A percentile compares a stretch with the other conserved stretches of the same genome.
Conservation (phyloP, 1,140 invertebrate genomes). For the Temnothorax nylanderi region DNA sequence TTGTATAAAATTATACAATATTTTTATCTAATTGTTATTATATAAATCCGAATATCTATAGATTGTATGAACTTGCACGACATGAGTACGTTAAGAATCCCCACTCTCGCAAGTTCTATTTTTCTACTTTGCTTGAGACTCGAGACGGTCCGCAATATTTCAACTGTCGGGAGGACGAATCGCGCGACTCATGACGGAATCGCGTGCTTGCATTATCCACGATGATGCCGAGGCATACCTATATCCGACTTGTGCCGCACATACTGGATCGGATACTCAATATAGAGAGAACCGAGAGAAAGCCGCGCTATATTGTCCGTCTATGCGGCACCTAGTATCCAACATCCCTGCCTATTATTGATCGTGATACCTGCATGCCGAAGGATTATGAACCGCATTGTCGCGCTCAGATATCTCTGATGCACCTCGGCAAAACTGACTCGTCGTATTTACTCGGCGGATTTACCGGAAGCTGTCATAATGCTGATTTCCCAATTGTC, state of each 20-base stretch:
- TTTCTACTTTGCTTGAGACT: background rate
- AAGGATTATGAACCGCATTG: conserved; percentile 45
- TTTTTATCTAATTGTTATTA: background rate
- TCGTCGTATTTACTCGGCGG: background rate
- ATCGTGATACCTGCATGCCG: conserved; percentile 50
- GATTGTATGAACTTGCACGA: background rate
- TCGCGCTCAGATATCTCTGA: conserved; percentile 6
- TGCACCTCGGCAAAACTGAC: background rate
- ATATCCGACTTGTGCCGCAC: conserved; percentile 35
- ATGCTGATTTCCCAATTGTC: background rate
- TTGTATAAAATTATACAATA: background rate
- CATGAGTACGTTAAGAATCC: background rate
- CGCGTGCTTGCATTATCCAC: conserved; percentile 32
- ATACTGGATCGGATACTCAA: conserved; percentile 45
- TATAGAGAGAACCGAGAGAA: conserved; percentile 12
- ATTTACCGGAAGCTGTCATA: background rate
- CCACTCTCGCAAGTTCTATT: background rate
- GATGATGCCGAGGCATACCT: conserved; percentile 34
- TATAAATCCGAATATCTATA: background rate
- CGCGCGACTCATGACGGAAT: conserved; percentile 1
- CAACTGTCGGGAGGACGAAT: background rate
- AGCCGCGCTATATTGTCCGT: conserved; percentile 41
- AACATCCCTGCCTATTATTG: conserved; percentile 46
- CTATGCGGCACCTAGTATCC: conserved; percentile 27
- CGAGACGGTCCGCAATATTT: background rate